Evolutionary conservation across 1,140 invertebrate genomes (phyloP).

Genomic region (Thaumatotibia leucotreta): DNA sequence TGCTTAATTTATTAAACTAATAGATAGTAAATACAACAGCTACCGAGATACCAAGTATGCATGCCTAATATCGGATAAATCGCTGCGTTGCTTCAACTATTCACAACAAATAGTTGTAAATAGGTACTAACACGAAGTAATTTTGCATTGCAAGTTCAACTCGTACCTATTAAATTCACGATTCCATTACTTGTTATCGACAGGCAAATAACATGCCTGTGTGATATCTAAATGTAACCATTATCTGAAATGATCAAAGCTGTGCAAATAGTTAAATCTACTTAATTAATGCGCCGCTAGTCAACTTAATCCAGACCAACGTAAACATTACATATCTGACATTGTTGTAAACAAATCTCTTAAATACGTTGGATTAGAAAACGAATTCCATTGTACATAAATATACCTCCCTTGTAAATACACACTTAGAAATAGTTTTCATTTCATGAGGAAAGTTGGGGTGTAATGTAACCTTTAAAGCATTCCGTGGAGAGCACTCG

Average conservation of each 20-base stretch:
- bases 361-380: background rate
- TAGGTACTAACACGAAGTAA: background rate
- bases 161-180: background rate
- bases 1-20: background rate
- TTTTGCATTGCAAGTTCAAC: background rate
- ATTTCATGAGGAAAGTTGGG: too few species aligned
- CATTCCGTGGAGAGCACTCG: background rate
- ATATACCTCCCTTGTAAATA: background rate
- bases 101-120: background rate
- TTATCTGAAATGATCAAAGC: constrained; percentile 2
- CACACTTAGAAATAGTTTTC: background rate
- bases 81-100: background rate
- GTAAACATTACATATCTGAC: background rate
- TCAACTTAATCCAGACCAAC: background rate
- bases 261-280: constrained; percentile 3
- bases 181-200: background rate
- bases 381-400: background rate
- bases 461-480: background rate
- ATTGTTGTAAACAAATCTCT: background rate
- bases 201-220: background rate
- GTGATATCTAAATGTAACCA: background rate
- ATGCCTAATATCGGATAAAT: background rate
- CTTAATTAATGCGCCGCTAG: background rate
- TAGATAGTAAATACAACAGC: background rate
- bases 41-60: too few species aligned